A percentile compares a stretch with the other conserved stretches of the same genome.
Evolutionary conservation across 1,140 invertebrate genomes (phyloP).

Genomic region (Nebria ingens): DNA sequence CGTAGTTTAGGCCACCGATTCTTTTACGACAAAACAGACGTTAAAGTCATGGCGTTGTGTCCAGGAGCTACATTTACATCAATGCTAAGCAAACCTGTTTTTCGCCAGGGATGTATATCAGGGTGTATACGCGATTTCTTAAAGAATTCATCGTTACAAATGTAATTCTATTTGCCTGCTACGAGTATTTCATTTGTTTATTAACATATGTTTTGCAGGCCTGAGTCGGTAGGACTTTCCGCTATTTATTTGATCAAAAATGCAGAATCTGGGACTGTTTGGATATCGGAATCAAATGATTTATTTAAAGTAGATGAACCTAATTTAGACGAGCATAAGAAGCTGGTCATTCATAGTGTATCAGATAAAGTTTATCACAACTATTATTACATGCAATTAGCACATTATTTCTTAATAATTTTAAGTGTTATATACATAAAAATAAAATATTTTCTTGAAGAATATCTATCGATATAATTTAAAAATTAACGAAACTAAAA

Average conservation of each 20-base stretch:
- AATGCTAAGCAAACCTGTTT: background rate
- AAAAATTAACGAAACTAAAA: no score
- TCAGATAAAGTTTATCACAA: no score
- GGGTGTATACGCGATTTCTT: background rate
- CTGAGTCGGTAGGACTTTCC: background rate
- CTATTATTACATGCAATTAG: no score
- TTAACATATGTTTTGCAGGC: background rate
- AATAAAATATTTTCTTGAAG: no score
- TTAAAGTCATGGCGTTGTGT: background rate
- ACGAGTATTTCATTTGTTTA: no score
- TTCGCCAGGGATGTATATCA: background rate
- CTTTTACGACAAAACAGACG: background rate
- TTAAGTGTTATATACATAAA: no score
- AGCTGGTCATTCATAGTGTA: background rate
- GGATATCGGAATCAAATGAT: background rate
- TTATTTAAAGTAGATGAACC: background rate
- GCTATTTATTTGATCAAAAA: background rate
- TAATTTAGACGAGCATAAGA: background rate
- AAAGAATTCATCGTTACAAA: no score
- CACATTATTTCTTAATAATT: no score
- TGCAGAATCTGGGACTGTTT: background rate
- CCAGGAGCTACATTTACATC: background rate
- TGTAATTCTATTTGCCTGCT: no score
- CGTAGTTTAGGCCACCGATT: background rate
- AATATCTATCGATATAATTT: no score